Evolutionary conservation across 2,797 vertebrate genomes (phyloP), one percentile per base, ranked within the genome.

Genomic region (Podarcis lilfordi): DNA sequence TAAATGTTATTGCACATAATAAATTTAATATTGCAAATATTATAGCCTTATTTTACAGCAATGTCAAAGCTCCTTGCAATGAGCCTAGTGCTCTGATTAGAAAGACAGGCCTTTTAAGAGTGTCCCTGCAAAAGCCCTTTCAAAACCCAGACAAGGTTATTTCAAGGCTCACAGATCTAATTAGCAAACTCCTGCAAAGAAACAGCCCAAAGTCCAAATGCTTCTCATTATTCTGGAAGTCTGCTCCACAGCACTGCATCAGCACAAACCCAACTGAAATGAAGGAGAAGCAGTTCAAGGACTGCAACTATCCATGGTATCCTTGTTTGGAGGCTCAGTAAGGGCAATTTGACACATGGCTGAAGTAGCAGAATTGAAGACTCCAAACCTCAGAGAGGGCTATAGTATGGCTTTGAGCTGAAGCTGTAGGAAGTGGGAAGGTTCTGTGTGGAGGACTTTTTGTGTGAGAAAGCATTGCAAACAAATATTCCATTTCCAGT

Each of bases 21-120:
- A 94, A 92, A 93, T 93, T 91, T 80, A 91, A 91, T 93, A 92
- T 89, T 89, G 89, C 80, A 94, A 92, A 88, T 89, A 94, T 86
- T 91, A 91, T 0, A 78, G 82, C 2, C 55, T 74, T 86, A 0
- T 10, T 94, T 92, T 85, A 92, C 88, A 43, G 84, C 91, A 88
- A 86, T 59, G 90, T 84, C 94, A 94, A 77, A 91, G 88, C 72
- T 86, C 89, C 91, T 1, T 29, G 81, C 88, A 88, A 71, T 55
- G 90, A 92, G 91, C 71, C 88, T 80, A 87, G 55, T 81, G 4
- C 68, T 55, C 8, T n/a, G 43, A 90, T 88, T 85, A 88, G 0
- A 59, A 90, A 86, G 86, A 86, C 87, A 88, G 69, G 10, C 82
- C 95, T 92, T 85, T 82, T 91, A 94, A 90, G 37, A 80, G 76